Base-by-base conservation (phyloP, 2,113 vertebrate genomes). In the Ptilonorhynchus violaceus region DNA sequence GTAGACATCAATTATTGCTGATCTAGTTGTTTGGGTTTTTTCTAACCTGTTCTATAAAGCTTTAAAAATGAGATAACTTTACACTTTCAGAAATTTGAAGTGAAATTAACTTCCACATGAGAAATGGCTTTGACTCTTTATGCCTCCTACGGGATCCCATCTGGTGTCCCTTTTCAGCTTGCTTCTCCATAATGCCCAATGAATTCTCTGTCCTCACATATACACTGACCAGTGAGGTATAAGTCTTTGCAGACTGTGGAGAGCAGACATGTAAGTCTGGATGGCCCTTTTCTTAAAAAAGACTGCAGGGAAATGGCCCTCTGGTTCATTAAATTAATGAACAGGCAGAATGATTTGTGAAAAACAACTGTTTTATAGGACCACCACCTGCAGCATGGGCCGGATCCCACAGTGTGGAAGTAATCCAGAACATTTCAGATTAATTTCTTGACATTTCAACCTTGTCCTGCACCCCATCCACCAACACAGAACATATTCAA, bases 311-410 rank as follows among this genome's bases (percentile, higher is more conserved):
- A 85, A 92, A 84, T 59, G 39, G 63, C n/a, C 39, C 76, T 94
- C 82, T 70, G 21, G 46, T 77, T 88, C 75, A 74, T 67, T 9
- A 93, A 87, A 92, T 87, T 96, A 93, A 95, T 93, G 91, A 95
- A 73, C 53, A 93, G 87, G 53, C 89, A 94, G 87, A 96, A 96
- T 95, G 95, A 96, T 95, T 96, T 95, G 93, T 94, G 93, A 76
- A 95, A 96, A 95, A 96, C 94, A 94, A 94, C 73, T 69, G 84
- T 62, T 96, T 96, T 76, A 93, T 88, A 69, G 74, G 94, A 95
- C 93, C 74, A 96, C 87, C 91, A 96, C 94, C 96, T 96, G 95
- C 92, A 89, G n/a, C 53, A 94, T 62, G 74, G 62, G 63, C 58
- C 91, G 93, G 30, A 91, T 94, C 81, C 69, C 81, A 62, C 37